Base-by-base conservation (phyloP, 2,888 invertebrate species). In the Platynereis dumerilii region DNA sequence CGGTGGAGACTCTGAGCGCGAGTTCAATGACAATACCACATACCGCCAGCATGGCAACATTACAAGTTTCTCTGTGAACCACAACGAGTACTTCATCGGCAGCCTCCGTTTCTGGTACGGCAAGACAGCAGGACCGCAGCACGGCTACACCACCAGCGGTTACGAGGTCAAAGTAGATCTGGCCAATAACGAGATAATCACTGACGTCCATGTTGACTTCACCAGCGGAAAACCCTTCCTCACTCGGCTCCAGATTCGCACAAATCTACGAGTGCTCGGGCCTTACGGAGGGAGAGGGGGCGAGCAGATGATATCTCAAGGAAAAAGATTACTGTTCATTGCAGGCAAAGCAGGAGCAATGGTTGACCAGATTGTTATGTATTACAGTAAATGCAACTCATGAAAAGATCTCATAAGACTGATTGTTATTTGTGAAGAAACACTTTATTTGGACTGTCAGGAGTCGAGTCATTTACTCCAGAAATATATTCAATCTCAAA, bases 51-150 rank as follows among this genome's bases (percentile, higher is more conserved):
- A 39, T n/a, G 61, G 61, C 3, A 61, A 61, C 27, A 54, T 61
- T 42, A 61, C 61, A 7, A 54, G 61, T 15, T 61, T 61, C 24
- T 2, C 54, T 2, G 55, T 61, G 34, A 61, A 54, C 20, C 61
- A 61, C 61, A 61, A 61, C 24, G 61, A 61, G 24, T 61, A 61
- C 42, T 61, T 61, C 54, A 61, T 61, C 27, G 52, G 61, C 61
- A 61, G 61, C 27, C 10, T 61, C 17, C 61, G 54, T 34, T 29
- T 61, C 12, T 52, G 52, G 34, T 61, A 61, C 27, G 61, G 61
- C 42, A 39, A 20, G 10, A 39, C 22, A 1, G 24, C 20, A 12
- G 61, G 61, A 24, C 24, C 34, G 0, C 53, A 61, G 42, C 61
- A 61, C 26, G 61, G 61, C 2, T 61, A 61, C 55, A 39, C 54